phyloP scores from a whole-genome alignment of 2,888 invertebrate genomes.

The Agrotis clavis region DNA sequence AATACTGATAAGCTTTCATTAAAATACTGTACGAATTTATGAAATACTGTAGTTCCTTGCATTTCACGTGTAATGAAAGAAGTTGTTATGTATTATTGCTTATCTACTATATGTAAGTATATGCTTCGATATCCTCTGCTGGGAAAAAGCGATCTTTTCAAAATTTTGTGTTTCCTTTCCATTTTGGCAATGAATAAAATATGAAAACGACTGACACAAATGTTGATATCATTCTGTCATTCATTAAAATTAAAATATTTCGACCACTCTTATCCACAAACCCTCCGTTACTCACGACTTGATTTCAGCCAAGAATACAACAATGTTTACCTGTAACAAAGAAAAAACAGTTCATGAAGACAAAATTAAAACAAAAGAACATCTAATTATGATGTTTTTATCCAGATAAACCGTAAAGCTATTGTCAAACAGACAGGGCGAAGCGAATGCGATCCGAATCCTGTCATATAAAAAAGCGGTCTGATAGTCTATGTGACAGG shows the following conservation, averaged over 20 bases:
- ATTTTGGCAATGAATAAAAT: neutral
- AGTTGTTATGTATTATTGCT: neutral
- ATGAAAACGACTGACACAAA: too few species aligned
- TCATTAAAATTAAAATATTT: neutral
- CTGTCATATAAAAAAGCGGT: too few species aligned
- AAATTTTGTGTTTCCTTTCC: neutral
- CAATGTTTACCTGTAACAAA: slow-evolving; percentile 66
- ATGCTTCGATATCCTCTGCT: neutral
- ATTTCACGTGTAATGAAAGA: neutral
- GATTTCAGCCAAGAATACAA: slow-evolving; percentile 39
- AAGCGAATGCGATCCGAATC: too few species aligned
- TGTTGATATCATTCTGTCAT: neutral
- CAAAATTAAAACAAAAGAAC: neutral
- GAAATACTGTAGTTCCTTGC: neutral
- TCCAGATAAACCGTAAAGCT: neutral
- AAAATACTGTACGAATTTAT: neutral
- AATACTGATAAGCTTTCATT: neutral
- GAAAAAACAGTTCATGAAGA: slow-evolving; percentile 35
- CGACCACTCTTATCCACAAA: neutral
- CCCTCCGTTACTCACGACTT: slow-evolving; percentile 54
- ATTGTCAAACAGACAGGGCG: too few species aligned
- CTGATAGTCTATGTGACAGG: too few species aligned
- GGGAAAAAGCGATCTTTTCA: too few species aligned
- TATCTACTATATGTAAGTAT: neutral
- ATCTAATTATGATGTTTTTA: too few species aligned